These are phyloP conservation scores for Ashinkailepas kermadecensis DNA, from an alignment of 2,888 invertebrate genomes.

Conservation along the genomic window DNA sequence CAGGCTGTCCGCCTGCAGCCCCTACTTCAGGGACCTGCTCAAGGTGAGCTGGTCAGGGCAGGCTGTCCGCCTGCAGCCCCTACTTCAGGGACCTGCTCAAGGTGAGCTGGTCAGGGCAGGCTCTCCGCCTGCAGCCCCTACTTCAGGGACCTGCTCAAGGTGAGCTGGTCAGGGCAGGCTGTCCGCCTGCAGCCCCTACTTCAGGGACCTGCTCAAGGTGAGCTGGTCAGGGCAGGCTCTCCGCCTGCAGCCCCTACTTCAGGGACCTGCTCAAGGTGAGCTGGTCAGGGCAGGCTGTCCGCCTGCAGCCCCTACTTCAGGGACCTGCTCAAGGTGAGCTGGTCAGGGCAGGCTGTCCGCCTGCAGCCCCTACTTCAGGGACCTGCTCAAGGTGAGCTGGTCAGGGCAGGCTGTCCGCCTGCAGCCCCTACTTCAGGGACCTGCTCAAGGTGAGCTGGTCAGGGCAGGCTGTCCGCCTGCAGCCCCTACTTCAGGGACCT, in stretches of 20 bases:
- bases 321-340: too few relatives aligned
- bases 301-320: too few relatives aligned
- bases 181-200: slow-evolving; percentile 38
- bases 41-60: background rate
- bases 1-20: slow-evolving; percentile 38
- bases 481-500: too few relatives aligned
- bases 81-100: background rate
- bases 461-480: too few relatives aligned
- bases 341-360: too few relatives aligned
- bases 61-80: background rate
- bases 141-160: background rate
- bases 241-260: background rate
- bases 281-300: too few relatives aligned
- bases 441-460: too few relatives aligned
- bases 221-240: background rate
- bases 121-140: too few relatives aligned
- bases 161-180: slow-evolving; percentile 27
- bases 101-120: background rate
- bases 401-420: too few relatives aligned
- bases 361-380: too few relatives aligned
- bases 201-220: background rate
- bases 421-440: too few relatives aligned
- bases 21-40: slow-evolving; percentile 25
- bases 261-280: background rate
- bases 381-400: too few relatives aligned